Percentiles rank a stretch among this genome's conserved stretches.
These are phyloP conservation scores for Agonopterix heracliana DNA, from an alignment of 2,888 invertebrate genomes.

Conservation along the genomic window DNA sequence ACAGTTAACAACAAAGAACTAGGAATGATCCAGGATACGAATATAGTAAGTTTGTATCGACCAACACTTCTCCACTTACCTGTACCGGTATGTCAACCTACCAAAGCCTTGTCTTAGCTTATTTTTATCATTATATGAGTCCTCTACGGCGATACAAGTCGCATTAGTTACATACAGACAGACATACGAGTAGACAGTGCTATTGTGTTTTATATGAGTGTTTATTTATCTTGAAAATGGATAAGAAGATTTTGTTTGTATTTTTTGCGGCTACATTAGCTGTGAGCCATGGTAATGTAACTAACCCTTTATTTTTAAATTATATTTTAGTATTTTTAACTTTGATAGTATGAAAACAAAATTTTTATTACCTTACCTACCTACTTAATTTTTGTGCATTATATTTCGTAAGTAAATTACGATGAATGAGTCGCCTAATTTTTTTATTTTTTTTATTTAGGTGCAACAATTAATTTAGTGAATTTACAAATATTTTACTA, in stretches of 20 bases:
- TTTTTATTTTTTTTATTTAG: too few species aligned
- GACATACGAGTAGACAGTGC: neutral
- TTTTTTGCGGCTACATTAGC: constrained; percentile 35
- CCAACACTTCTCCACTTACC: constrained; percentile 27
- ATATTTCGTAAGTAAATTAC: neutral
- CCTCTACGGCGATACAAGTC: constrained; percentile 14
- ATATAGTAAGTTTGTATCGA: too few species aligned
- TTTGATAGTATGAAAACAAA: too few species aligned
- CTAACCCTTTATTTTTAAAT: too few species aligned
- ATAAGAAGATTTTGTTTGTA: constrained; percentile 33
- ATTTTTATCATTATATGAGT: constrained; percentile 43
- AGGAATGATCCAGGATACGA: too few species aligned
- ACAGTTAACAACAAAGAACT: too few species aligned
- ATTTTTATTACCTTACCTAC: too few species aligned
- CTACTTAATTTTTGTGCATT: too few species aligned
- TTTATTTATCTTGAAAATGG: constrained; percentile 27
- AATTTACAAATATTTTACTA: too few species aligned
- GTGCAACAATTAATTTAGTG: too few species aligned
- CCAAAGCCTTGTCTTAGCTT: constrained; percentile 35
- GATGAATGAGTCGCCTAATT: too few species aligned
- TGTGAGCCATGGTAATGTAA: constrained; percentile 37
- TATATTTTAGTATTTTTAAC: too few species aligned
- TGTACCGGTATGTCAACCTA: constrained; percentile 55
- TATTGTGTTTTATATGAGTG: constrained; percentile 6
- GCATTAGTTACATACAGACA: constrained; percentile 1